Base-by-base conservation (phyloP, 2,797 vertebrate genomes). In the Scarus forsteni region DNA sequence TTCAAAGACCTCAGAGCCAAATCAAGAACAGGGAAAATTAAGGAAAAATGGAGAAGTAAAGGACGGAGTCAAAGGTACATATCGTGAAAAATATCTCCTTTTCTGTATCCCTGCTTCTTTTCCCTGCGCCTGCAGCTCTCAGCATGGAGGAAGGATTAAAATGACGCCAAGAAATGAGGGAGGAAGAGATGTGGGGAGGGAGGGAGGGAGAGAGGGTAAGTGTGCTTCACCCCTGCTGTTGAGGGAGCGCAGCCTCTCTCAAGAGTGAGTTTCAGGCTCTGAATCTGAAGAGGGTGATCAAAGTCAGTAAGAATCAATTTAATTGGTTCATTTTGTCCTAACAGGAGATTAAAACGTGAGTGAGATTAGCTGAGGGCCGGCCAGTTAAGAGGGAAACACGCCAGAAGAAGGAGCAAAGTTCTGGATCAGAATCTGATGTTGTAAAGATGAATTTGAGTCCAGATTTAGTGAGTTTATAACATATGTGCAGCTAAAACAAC, bases 211-310 rank as follows among this genome's bases (percentile, higher is more conserved):
- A 45, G 49, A 1, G 56, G 40, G 38, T 27, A 60, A 49, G 49
- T 18, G 50, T 39, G 8, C 39, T 66, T 67, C 57, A 66, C 73
- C 63, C 73, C 75, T 58, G 78, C 65, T 79, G 80, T 44, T 55
- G 15, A 60, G 63, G 63, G 70, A 66, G 52, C 55, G 52, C 39
- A 66, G 51, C 34, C 49, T 66, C 42, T 38, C 35, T 65, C 34
- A 8, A 15, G 36, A 64, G 34, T 40, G 35, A 9, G 54, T 42
- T 10, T 35, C 7, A 0, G 44, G 55, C 42, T 74, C 66, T 49
- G 2, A 77, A 71, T 62, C 52, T 18, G 55, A 70, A 70, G 59
- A 75, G 68, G 51, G 5, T 51, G 77, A 79, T 74, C 60, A 71
- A 75, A 79, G 58, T 71, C 19, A 3, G 35, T 1, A 5, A 5